phyloP scores from a whole-genome alignment of 2,888 invertebrate species.

The Phania funesta region DNA sequence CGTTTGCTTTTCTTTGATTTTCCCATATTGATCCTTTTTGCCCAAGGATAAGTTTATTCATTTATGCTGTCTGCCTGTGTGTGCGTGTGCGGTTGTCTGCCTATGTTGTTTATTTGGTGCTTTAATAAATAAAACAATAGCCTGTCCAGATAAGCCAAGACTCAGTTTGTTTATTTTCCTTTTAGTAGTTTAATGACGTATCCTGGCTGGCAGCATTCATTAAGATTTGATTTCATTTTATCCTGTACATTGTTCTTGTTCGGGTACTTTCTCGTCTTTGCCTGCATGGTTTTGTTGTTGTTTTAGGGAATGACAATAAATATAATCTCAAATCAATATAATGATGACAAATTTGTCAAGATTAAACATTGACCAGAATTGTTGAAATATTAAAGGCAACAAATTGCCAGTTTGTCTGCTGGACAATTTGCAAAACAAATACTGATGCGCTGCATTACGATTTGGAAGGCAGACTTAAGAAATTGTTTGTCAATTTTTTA shows the following conservation, averaged over 20 bases:
- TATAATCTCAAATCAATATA: slow-evolving; percentile 63
- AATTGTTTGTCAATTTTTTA: too few species aligned
- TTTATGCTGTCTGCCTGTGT: background rate
- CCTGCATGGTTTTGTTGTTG: slow-evolving; percentile 36
- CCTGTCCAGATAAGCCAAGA: slow-evolving; percentile 24
- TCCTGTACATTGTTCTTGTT: background rate
- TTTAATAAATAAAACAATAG: slow-evolving; percentile 54
- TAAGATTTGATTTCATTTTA: slow-evolving; percentile 50
- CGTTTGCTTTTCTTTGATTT: background rate
- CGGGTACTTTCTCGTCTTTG: background rate
- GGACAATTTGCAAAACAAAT: background rate
- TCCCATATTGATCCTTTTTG: slow-evolving; percentile 49
- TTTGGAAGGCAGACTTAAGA: too few species aligned
- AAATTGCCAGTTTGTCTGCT: slow-evolving; percentile 3
- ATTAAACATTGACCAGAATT: slow-evolving; percentile 47
- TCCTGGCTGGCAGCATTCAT: slow-evolving; percentile 60
- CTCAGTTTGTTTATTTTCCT: slow-evolving; percentile 53
- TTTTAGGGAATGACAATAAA: slow-evolving; percentile 61
- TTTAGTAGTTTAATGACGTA: slow-evolving; percentile 42
- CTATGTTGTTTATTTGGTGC: slow-evolving; percentile 12
- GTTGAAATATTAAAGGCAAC: slow-evolving; percentile 14
- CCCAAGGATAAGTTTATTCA: slow-evolving; percentile 45
- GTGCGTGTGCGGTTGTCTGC: background rate
- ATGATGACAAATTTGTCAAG: slow-evolving; percentile 66
- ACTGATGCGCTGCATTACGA: too few species aligned